Conservation (phyloP, 2,113 vertebrate species). For the Cathartes aura region DNA sequence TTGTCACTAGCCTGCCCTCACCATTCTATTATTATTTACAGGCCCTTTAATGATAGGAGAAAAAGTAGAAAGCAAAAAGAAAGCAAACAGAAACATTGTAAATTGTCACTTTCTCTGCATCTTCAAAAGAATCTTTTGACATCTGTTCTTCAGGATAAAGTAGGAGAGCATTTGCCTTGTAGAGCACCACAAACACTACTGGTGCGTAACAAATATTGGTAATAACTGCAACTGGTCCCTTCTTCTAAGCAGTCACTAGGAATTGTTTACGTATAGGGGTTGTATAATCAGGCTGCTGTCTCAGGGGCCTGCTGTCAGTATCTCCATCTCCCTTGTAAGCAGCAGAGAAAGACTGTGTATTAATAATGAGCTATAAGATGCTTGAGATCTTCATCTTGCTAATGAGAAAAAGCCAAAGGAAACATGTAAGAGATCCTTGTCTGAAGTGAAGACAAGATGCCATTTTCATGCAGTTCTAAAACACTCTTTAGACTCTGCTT, state of each 20-base stretch:
- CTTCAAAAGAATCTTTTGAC: neutral
- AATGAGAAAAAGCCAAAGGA: slow-evolving; percentile 1
- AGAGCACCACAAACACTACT: neutral
- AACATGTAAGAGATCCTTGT: neutral
- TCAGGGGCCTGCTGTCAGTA: neutral
- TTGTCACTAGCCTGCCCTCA: neutral
- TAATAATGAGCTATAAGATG: slow-evolving; percentile 36
- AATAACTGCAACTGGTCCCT: slow-evolving; percentile 1
- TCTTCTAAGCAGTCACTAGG: neutral
- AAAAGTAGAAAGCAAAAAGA: neutral
- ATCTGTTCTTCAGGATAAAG: neutral
- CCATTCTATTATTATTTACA: neutral
- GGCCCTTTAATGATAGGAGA: neutral
- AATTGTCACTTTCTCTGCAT: neutral
- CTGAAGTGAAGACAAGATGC: neutral
- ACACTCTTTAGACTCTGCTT: neutral
- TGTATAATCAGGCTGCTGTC: slow-evolving; percentile 1
- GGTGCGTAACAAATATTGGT: neutral
- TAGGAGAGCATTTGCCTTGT: neutral
- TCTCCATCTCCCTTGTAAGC: neutral
- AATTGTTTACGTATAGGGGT: neutral
- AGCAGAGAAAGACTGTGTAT: neutral
- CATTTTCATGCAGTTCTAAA: neutral
- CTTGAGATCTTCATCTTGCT: neutral
- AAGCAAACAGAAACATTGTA: neutral